Base-by-base conservation (phyloP, 2,797 vertebrate species). In the Centropyge bicolor region DNA sequence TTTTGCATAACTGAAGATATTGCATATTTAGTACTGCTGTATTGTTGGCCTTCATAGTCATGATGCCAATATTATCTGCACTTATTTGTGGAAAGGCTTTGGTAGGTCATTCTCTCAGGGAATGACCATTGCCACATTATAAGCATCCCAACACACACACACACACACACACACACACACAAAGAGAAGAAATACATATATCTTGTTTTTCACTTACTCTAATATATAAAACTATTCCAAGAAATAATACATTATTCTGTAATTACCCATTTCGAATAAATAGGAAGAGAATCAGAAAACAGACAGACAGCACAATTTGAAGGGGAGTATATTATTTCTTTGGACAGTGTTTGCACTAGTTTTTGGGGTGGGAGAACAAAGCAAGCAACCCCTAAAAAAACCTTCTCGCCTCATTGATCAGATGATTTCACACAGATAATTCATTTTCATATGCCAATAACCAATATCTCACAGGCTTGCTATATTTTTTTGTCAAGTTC, bases 311-410 rank as follows among this genome's bases (percentile, higher is more conserved):
- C 65, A 74, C 55, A 77, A 22, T 76, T 88, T 86, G 36, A 91
- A 83, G 78, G 76, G 51, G 70, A 68, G 24, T 76, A 48, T 87
- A 84, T 90, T 85, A 76, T 83, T 84, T 80, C 60, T 89, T 90
- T 89, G 66, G 83, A 88, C 73, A 74, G 65, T 70, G 70, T 66
- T 31, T 81, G 66, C 82, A 88, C 66, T 71, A 71, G 51, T 78
- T 81, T 85, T 31, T 51, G 48, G 64, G 43, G 55, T 66, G 80
- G 55, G 31, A 76, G 55, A 81, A 84, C 60, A 82, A 83, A 87
- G 54, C 73, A 75, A 82, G 68, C 78, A 80, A 61, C 55, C 75
- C 71, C 46, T 61, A 31, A 64, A 83, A 76, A 68, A 78, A 57
- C 20, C 51, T 19, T 38, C 54, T 76, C 31, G 35, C 48, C 52